A percentile compares a stretch with the other conserved stretches of the same genome.
Evolutionary conservation across 2,113 vertebrate genomes (phyloP).

Genomic region (Rostratula benghalensis): DNA sequence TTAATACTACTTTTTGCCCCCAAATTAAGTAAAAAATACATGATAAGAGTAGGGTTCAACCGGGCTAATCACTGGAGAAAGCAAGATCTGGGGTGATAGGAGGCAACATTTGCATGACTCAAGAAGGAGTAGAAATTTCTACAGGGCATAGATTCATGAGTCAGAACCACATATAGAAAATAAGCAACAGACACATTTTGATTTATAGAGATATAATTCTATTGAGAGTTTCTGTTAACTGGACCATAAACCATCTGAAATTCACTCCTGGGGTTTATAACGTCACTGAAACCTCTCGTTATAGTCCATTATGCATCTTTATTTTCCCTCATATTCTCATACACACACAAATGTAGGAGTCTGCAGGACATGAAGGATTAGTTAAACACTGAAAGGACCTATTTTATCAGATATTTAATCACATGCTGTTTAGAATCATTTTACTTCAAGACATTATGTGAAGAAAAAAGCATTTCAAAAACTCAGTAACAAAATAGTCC

Average conservation of each 20-base stretch:
- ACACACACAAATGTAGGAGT: background rate
- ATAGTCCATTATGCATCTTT: background rate
- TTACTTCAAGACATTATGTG: background rate
- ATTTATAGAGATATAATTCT: background rate
- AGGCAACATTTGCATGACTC: background rate
- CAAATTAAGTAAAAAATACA: background rate
- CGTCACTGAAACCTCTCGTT: background rate
- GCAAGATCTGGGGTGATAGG: background rate
- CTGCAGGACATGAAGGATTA: background rate
- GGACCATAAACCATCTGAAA: background rate
- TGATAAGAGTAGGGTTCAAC: background rate
- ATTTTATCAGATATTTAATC: background rate
- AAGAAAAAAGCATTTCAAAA: background rate
- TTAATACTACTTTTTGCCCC: background rate
- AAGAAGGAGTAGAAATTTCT: constrained; percentile 2
- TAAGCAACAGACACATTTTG: background rate
- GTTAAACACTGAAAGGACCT: background rate
- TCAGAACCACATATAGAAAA: constrained; percentile 27
- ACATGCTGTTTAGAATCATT: background rate
- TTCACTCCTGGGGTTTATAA: background rate
- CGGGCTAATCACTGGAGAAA: background rate
- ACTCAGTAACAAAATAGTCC: background rate
- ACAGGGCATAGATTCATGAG: constrained; percentile 22
- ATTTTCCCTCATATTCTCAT: background rate
- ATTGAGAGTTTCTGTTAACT: background rate